These are phyloP conservation scores for Mesocentrotus franciscanus DNA, from an alignment of 53 echinoderm and acorn worm genomes.

Conservation along the genomic window DNA sequence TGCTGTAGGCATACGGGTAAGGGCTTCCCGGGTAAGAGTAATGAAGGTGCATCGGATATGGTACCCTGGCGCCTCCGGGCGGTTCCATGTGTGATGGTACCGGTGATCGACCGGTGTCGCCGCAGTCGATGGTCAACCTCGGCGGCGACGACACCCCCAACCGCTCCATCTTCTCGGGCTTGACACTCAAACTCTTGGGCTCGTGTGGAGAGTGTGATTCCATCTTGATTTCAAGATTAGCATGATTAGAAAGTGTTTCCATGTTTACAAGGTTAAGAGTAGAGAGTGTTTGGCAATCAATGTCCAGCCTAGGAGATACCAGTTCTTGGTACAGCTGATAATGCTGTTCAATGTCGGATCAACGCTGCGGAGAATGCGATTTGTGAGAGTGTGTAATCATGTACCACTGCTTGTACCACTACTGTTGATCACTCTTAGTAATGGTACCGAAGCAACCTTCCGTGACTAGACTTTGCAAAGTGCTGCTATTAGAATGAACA, in stretches of 20 bases:
- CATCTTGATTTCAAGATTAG: conserved; percentile 21
- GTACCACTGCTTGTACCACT: background rate
- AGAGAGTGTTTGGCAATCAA: background rate
- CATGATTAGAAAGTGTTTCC: background rate
- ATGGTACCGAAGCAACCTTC: background rate
- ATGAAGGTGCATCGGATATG: conserved; percentile 30
- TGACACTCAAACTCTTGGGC: background rate
- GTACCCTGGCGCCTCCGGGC: background rate
- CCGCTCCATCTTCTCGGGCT: background rate
- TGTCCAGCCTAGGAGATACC: background rate
- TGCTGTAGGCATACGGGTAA: conserved; percentile 20
- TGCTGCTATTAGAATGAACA: conserved; percentile 3
- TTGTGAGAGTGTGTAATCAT: background rate
- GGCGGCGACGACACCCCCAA: background rate
- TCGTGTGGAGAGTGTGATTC: background rate
- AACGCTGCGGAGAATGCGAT: background rate
- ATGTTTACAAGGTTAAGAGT: background rate
- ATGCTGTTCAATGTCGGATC: background rate
- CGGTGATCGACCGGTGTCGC: conserved; percentile 22
- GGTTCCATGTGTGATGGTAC: conserved; percentile 29
- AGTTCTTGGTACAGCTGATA: background rate
- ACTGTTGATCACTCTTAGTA: background rate
- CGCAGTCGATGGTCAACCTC: conserved; percentile 12
- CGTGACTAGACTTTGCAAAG: background rate
- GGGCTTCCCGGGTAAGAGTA: no score